Evolutionary conservation across 2,888 invertebrate species (phyloP), one percentile per base, ranked within the genome.

Genomic region (Drosophila falleni): DNA sequence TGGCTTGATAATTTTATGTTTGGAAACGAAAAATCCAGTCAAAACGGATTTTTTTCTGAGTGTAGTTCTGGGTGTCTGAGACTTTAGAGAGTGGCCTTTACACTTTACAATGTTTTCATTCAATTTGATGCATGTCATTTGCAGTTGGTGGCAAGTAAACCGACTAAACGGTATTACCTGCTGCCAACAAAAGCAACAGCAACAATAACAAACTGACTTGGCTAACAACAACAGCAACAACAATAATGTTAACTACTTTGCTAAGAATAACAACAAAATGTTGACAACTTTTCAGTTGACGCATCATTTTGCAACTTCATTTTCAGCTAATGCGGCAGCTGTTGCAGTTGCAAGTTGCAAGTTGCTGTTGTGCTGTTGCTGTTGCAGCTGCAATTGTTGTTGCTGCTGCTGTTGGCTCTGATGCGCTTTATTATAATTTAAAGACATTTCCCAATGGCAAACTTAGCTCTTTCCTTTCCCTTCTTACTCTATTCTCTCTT

Each of bases 371-470:
- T 10, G 11, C 9, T 9, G 26, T 13, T 54, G 65, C 26, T 51
- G 42, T 44, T 61, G 55, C 26, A 11, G 42, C 35, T 61, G 55
- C 29, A 13, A 15, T n/a, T 54, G 49, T 5, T 19, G 37, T 6
- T 50, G 54, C 35, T 51, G 54, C 35, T 51, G 54, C 33, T 39
- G 47, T 8, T 29, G 29, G 9, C 31, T 31, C 16, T 51, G 51
- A 35, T 37, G 61, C 49, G 58, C 67, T 68, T 86, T 73, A 87
- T 87, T 80, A 80, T 87, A 87, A 70, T 80, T 76, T 76, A 69
- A 77, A 61, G 60, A 78, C 79, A 61, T n/a, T 33, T 37, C 15
- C 50, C 50, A 19, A 33, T 50, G 50, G 19, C 33, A 50, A 31
- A 6, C 29, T 26, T 49, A 5, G 11, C 23, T 13, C n/a, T 4